Conservation (phyloP, 2,797 vertebrate species). For the Lindbergichthys nudifrons region DNA sequence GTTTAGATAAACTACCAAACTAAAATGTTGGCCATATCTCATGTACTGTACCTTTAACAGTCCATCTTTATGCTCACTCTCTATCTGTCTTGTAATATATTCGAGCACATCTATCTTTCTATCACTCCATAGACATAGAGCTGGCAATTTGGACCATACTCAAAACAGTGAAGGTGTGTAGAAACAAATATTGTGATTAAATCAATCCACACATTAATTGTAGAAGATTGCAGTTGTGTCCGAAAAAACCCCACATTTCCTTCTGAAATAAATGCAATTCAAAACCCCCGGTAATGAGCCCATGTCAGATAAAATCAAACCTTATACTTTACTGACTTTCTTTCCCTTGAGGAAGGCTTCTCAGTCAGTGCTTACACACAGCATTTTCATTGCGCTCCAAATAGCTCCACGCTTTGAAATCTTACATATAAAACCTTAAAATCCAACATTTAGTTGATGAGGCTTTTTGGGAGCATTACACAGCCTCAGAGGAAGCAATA, state of each 20-base stretch:
- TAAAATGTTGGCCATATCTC: no score
- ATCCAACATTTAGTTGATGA: neutral
- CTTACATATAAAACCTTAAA: constrained; percentile 24
- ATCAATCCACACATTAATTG: neutral
- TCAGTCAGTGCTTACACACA: no score
- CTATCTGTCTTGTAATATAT: constrained; percentile 2
- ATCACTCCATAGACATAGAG: neutral
- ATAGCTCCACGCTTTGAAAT: constrained; percentile 14
- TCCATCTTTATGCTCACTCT: neutral
- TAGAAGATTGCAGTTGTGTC: neutral
- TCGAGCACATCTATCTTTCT: neutral
- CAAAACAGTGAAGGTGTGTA: neutral
- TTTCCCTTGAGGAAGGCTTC: neutral
- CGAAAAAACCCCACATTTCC: neutral
- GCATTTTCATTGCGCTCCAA: neutral
- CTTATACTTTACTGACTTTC: neutral
- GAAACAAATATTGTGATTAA: neutral
- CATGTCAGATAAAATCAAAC: constrained; percentile 1
- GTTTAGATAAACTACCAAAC: no score
- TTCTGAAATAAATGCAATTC: neutral
- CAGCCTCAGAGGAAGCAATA: neutral
- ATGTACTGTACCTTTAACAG: neutral
- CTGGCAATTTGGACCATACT: neutral
- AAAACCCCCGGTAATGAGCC: neutral
- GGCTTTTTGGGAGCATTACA: constrained; percentile 7